Evolutionary conservation across 2,113 vertebrate genomes (phyloP).

Genomic region (Neodon shergylaensis): DNA sequence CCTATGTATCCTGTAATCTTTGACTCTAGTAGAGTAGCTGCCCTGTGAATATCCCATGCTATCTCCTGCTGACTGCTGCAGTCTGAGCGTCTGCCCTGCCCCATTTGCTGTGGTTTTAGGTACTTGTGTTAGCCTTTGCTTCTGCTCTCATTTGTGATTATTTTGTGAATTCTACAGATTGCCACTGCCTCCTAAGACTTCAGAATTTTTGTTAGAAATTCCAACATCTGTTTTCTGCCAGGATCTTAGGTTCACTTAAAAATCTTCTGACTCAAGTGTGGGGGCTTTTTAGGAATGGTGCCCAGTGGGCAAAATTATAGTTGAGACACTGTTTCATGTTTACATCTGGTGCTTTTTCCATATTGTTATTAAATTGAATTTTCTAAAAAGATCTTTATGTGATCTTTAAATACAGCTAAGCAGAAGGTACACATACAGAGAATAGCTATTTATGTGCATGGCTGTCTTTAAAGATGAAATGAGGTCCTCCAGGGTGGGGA

Average conservation of each 20-base stretch:
- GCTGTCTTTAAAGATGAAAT: slow-evolving; percentile 40
- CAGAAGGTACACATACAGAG: background rate
- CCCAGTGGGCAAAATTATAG: slow-evolving; percentile 11
- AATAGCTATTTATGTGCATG: background rate
- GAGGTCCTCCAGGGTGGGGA: background rate
- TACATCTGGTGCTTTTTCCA: background rate
- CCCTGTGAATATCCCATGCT: background rate
- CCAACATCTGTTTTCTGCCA: slow-evolving; percentile 1
- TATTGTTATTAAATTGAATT: slow-evolving; percentile 40
- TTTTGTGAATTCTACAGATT: slow-evolving; percentile 75
- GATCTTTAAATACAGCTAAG: slow-evolving; percentile 31
- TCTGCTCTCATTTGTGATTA: slow-evolving; percentile 77
- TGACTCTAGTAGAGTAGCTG: background rate
- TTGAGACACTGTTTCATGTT: slow-evolving; percentile 17
- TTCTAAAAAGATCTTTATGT: slow-evolving; percentile 9
- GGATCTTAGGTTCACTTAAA: slow-evolving; percentile 21
- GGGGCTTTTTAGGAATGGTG: slow-evolving; percentile 37
- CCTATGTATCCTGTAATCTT: background rate
- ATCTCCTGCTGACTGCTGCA: slow-evolving; percentile 77
- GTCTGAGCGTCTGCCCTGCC: slow-evolving; percentile 75
- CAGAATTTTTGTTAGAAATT: background rate
- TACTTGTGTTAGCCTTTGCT: slow-evolving; percentile 80
- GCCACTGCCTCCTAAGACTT: slow-evolving; percentile 49
- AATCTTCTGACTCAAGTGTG: slow-evolving; percentile 43
- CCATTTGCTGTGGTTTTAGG: slow-evolving; percentile 83